phyloP scores from a whole-genome alignment of 2,888 invertebrate species.

The Chesias legatella region DNA sequence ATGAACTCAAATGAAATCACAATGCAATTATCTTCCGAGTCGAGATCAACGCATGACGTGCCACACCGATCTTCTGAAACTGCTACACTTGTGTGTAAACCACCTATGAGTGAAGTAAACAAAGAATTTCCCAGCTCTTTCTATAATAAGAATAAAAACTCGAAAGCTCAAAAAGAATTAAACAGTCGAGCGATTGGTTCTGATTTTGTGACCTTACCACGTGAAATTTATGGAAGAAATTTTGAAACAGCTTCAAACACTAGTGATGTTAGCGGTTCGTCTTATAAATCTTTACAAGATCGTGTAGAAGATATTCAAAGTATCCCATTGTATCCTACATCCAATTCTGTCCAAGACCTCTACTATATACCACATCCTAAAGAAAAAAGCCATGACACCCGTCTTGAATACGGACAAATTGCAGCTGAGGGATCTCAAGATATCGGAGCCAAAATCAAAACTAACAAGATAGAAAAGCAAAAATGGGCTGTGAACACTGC shows the following conservation, averaged over 20 bases:
- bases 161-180: neutral
- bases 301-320: too few species aligned
- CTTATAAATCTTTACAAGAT: too few species aligned
- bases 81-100: neutral
- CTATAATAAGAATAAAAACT: too few species aligned
- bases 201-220: neutral
- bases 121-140: neutral
- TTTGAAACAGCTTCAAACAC: neutral
- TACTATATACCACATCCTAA: too few species aligned
- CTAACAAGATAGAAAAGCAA: too few species aligned
- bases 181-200: neutral
- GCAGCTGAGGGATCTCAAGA: too few species aligned
- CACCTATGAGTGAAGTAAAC: neutral
- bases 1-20: neutral
- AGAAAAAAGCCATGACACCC: too few species aligned
- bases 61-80: neutral
- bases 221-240: neutral
- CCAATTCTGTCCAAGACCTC: too few species aligned
- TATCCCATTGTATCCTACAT: too few species aligned
- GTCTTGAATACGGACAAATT: too few species aligned
- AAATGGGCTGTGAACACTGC: too few species aligned
- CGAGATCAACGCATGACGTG: neutral
- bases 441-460: too few species aligned
- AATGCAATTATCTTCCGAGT: neutral
- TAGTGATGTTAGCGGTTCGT: neutral